Percentiles rank a stretch among this genome's conserved stretches.
These are phyloP conservation scores for Todiramphus chloris DNA, from an alignment of 2,113 vertebrate species.

Conservation along the genomic window DNA sequence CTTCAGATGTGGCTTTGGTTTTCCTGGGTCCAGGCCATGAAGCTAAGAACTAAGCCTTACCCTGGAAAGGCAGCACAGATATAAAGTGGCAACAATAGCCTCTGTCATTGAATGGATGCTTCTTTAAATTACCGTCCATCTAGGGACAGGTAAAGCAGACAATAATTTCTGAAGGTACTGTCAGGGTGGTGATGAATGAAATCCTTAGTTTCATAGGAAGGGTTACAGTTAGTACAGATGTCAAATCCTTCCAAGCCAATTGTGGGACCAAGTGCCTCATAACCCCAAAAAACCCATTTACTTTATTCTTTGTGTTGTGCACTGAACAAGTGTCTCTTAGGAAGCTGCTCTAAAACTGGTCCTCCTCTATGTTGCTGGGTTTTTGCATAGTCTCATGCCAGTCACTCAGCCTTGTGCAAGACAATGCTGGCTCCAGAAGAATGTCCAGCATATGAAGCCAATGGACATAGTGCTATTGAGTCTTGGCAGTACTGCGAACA, in stretches of 20 bases:
- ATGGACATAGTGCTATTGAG: not conserved
- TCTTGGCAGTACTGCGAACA: not conserved
- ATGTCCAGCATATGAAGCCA: rapidly evolving
- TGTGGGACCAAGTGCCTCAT: not conserved
- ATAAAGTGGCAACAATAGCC: not conserved
- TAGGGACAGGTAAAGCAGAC: not conserved
- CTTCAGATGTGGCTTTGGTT: not conserved
- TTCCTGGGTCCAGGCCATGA: not conserved
- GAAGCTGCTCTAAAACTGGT: not conserved
- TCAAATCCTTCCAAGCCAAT: not conserved
- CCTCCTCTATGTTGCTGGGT: not conserved
- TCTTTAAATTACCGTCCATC: not conserved
- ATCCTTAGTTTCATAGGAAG: not conserved
- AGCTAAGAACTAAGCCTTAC: not conserved
- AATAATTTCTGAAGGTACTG: not conserved
- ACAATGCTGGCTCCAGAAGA: not conserved
- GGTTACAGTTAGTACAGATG: not conserved
- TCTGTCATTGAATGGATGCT: not conserved
- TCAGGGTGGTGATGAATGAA: not conserved
- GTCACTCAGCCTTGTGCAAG: not conserved
- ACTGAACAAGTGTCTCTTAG: not conserved
- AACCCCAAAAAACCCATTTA: not conserved
- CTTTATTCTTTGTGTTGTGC: not conserved
- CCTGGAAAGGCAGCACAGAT: not conserved
- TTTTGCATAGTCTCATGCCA: not conserved